phyloP scores from a whole-genome alignment of 2,113 vertebrate genomes.

The Etheostoma cragini region DNA sequence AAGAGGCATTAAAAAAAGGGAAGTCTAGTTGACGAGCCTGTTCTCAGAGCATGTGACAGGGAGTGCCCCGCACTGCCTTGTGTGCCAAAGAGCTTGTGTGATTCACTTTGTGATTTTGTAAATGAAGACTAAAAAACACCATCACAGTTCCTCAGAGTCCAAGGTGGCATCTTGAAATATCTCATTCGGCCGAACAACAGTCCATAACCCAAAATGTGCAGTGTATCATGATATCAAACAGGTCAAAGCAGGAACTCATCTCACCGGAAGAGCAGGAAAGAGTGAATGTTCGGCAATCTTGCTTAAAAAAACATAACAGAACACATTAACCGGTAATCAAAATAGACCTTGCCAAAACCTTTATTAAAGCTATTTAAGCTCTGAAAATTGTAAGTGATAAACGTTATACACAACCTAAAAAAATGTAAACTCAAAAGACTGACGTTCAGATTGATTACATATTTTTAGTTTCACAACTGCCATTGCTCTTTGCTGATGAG shows the following conservation, averaged over 20 bases:
- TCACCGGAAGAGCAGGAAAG: no score
- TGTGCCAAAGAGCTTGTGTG: background rate
- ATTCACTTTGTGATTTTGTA: conserved; percentile 5
- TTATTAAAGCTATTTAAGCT: background rate
- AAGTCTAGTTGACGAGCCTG: conserved; percentile 44
- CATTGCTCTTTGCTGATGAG: no score
- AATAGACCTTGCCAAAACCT: no score
- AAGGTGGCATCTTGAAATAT: background rate
- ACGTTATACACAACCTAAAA: background rate
- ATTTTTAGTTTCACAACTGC: no score
- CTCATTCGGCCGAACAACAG: background rate
- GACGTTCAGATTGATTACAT: no score
- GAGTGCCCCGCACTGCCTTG: background rate
- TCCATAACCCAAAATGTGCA: background rate
- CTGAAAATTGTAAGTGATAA: background rate
- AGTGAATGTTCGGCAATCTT: background rate
- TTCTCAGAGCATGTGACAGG: conserved; percentile 35
- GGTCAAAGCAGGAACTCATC: background rate
- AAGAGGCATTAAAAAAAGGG: conserved; percentile 33
- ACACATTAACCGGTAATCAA: background rate
- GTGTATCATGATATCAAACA: background rate
- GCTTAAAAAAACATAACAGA: background rate
- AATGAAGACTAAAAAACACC: background rate
- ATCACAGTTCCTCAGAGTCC: background rate
- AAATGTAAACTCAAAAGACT: no score